These are phyloP conservation scores for Flabesymbios commensalis DNA, from an alignment of 2,888 invertebrate genomes.

Conservation along the genomic window DNA sequence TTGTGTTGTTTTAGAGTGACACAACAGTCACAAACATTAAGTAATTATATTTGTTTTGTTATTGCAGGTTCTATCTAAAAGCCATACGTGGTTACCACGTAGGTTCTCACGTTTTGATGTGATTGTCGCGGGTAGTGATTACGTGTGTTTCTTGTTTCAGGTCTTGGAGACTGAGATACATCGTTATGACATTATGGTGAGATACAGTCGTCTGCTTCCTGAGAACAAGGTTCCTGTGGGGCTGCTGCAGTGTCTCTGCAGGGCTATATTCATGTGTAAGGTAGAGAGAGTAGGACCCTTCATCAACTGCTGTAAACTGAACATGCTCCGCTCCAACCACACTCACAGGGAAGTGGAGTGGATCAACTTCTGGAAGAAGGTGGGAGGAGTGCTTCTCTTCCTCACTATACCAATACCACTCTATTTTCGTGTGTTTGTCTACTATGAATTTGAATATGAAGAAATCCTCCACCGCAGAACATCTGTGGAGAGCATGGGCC, in stretches of 20 bases:
- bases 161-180: slow-evolving; percentile 19
- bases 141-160: too few relatives aligned
- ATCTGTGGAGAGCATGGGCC: slow-evolving; percentile 34
- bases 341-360: slow-evolving; percentile 20
- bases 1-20: too few relatives aligned
- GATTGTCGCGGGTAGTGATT: too few relatives aligned
- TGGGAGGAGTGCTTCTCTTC: slow-evolving; percentile 43
- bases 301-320: slow-evolving; percentile 49
- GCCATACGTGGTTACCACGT: too few relatives aligned
- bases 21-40: too few relatives aligned
- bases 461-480: slow-evolving; percentile 42
- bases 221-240: slow-evolving; percentile 38
- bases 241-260: slow-evolving; percentile 17
- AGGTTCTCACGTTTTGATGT: too few relatives aligned
- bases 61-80: too few relatives aligned
- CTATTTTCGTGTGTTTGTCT: slow-evolving; percentile 50
- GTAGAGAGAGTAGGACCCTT: slow-evolving; percentile 51
- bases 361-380: slow-evolving; percentile 36
- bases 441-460: slow-evolving; percentile 50
- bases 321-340: slow-evolving; percentile 24
- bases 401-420: slow-evolving; percentile 51
- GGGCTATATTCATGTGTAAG: slow-evolving; percentile 46
- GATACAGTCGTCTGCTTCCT: slow-evolving; percentile 32
- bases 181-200: slow-evolving; percentile 34
- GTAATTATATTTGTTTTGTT: too few relatives aligned